Evolutionary conservation across 2,888 invertebrate genomes (phyloP).

Genomic region (Dolichomitus sp.): DNA sequence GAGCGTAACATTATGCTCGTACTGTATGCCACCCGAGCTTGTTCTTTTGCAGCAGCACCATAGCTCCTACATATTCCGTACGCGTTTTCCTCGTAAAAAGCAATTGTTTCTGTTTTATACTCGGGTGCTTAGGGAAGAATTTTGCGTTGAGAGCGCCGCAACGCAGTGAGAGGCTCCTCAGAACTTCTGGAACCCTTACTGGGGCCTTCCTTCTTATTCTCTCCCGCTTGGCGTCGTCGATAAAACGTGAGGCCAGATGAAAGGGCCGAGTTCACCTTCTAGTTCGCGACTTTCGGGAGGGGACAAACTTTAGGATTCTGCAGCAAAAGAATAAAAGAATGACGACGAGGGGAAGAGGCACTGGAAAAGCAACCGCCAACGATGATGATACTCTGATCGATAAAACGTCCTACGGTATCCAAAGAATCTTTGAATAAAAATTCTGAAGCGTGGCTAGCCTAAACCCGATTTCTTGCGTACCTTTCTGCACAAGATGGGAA

Average conservation of each 20-base stretch:
- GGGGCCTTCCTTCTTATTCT: background rate
- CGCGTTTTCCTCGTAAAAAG: constrained; percentile 76
- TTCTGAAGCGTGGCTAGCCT: constrained; percentile 36
- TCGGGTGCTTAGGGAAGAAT: constrained; percentile 59
- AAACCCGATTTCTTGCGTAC: constrained; percentile 42
- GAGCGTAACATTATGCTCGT: background rate
- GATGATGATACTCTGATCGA: constrained; percentile 28
- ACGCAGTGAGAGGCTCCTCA: background rate
- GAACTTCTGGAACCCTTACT: constrained; percentile 27
- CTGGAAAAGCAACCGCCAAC: constrained; percentile 13
- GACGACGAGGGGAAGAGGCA: constrained; percentile 24
- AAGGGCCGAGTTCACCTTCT: constrained; percentile 20
- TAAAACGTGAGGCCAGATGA: constrained; percentile 17
- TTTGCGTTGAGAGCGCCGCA: constrained; percentile 44
- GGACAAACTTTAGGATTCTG: background rate
- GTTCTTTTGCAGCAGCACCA: constrained; percentile 49
- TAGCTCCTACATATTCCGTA: constrained; percentile 68
- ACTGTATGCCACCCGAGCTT: background rate
- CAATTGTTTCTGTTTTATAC: constrained; percentile 77
- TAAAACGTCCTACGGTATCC: constrained; percentile 42
- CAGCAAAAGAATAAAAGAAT: constrained; percentile 48
- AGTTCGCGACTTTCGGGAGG: constrained; percentile 1
- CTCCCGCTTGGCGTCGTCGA: constrained; percentile 7
- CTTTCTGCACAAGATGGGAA: background rate
- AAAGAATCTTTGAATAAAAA: constrained; percentile 58